phyloP scores from a whole-genome alignment of 2,797 vertebrate species.

The Xenops minutus region DNA sequence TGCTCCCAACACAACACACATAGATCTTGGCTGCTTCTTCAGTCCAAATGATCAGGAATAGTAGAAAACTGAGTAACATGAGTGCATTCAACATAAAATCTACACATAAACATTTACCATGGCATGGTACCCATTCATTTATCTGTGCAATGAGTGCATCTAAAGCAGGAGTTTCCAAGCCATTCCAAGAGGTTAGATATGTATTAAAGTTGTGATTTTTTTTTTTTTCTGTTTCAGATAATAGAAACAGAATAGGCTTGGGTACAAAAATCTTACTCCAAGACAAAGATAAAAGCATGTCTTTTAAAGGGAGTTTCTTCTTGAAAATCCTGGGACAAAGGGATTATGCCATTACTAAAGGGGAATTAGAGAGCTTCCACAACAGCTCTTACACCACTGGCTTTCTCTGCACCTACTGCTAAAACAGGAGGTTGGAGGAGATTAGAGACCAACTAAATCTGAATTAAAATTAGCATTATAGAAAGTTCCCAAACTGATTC shows the following conservation, averaged over 20 bases:
- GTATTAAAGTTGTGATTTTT: background rate
- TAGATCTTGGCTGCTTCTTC: background rate
- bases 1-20: background rate
- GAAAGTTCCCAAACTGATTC: background rate
- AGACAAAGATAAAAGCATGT: background rate
- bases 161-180: background rate
- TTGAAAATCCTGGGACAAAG: background rate
- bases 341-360: background rate
- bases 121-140: background rate
- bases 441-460: background rate
- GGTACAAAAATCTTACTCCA: background rate
- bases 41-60: background rate
- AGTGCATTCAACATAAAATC: background rate
- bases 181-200: background rate
- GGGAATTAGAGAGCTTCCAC: background rate
- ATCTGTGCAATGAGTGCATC: background rate
- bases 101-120: background rate
- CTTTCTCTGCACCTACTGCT: background rate
- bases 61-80: background rate
- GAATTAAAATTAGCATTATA: constrained; percentile 18
- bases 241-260: background rate
- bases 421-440: background rate
- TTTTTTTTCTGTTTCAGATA: background rate
- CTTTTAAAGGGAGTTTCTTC: background rate
- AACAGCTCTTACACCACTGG: background rate